Conservation (phyloP, 2,797 vertebrate genomes). For the Gouania willdenowi region DNA sequence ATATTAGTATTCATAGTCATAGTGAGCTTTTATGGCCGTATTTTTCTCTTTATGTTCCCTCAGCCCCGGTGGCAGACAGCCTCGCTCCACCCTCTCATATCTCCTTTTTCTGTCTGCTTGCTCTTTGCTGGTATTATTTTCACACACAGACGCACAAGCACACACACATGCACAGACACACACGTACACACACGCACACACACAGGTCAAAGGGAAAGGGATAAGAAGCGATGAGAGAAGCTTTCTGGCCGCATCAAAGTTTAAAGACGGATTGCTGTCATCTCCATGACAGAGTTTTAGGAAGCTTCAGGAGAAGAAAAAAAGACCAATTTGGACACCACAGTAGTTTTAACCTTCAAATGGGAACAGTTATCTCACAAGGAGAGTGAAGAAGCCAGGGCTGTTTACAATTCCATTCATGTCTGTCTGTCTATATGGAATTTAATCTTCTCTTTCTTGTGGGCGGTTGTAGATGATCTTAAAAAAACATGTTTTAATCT, state of each 20-base stretch:
- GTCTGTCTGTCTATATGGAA: conserved; percentile 54
- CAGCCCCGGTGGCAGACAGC: conserved; percentile 73
- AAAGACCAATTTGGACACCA: no score
- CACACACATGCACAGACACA: conserved; percentile 18
- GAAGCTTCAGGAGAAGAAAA: conserved; percentile 7
- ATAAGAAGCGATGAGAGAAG: conserved; percentile 54
- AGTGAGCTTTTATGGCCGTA: conserved; percentile 74
- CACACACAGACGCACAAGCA: conserved; percentile 29
- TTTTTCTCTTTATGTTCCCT: conserved; percentile 81
- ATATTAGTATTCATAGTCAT: conserved; percentile 81
- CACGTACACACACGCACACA: conserved; percentile 20
- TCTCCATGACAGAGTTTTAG: conserved; percentile 47
- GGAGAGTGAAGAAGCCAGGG: conserved; percentile 48
- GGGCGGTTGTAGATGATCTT: conserved; percentile 21
- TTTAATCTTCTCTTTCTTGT: conserved; percentile 40
- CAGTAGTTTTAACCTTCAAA: conserved; percentile 65
- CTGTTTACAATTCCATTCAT: conserved; percentile 54
- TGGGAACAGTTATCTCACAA: conserved; percentile 57
- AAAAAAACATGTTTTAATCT: conserved; percentile 14
- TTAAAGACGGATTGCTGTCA: conserved; percentile 53
- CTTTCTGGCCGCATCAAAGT: conserved; percentile 60
- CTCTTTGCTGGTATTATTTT: conserved; percentile 28
- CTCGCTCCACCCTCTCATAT: conserved; percentile 66
- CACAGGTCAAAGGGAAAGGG: conserved; percentile 56
- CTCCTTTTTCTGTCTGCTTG: conserved; percentile 51